phyloP scores from a whole-genome alignment of 2,888 invertebrate species.

The Steinernema carpocapsae region DNA sequence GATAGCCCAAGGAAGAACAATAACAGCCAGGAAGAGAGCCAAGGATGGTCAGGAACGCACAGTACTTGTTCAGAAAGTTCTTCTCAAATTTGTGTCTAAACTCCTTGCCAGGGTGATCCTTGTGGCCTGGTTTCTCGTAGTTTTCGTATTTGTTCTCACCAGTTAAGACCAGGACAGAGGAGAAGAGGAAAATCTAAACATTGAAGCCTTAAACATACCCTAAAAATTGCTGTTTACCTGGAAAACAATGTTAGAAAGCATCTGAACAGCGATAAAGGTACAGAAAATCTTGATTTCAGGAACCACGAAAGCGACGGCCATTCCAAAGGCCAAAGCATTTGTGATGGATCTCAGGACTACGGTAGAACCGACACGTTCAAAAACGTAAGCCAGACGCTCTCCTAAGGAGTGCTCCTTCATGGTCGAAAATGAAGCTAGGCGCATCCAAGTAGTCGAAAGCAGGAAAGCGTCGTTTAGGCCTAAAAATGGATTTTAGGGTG shows the following conservation, averaged over 20 bases:
- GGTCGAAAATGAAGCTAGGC: background rate
- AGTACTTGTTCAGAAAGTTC: constrained; percentile 9
- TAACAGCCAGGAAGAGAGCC: constrained; percentile 14
- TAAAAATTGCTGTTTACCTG: background rate
- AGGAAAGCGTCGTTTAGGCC: constrained; percentile 19
- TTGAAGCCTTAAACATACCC: background rate
- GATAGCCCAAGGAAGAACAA: constrained; percentile 26
- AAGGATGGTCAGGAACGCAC: constrained; percentile 7
- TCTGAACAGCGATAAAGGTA: background rate
- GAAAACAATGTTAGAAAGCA: constrained; percentile 1
- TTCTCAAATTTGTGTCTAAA: constrained; percentile 12
- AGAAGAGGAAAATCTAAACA: constrained; percentile 14
- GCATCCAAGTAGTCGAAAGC: constrained; percentile 19
- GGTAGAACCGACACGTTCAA: constrained; percentile 14
- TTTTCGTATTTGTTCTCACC: constrained; percentile 21
- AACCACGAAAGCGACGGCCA: background rate
- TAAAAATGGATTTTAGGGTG: too few species aligned
- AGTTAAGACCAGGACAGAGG: background rate
- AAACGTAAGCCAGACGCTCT: constrained; percentile 6
- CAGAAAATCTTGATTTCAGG: constrained; percentile 26
- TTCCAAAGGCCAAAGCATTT: constrained; percentile 4
- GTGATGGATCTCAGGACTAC: constrained; percentile 2
- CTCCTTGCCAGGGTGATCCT: constrained; percentile 5
- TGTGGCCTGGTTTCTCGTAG: constrained; percentile 18
- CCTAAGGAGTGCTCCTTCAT: background rate